Percentiles rank a stretch among this genome's conserved stretches.
These are phyloP conservation scores for Diuraphis noxia DNA, from an alignment of 1,140 invertebrate species.

Conservation along the genomic window DNA sequence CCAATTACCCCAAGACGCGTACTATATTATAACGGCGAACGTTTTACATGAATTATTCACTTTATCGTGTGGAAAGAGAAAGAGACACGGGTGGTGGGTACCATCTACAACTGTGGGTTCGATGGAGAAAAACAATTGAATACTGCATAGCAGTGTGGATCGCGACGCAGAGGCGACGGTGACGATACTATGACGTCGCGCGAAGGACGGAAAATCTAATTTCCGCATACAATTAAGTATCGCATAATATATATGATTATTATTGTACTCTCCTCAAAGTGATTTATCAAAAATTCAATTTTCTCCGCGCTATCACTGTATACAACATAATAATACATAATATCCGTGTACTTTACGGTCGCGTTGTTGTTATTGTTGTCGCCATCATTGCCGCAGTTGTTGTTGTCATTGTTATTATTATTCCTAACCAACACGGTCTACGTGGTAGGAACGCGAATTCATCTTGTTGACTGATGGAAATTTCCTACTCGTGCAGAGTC, in stretches of 20 bases:
- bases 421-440: background rate
- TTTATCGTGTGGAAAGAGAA: background rate
- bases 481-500: background rate
- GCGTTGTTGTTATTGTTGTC: background rate
- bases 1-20: background rate
- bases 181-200: background rate
- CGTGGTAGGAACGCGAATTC: background rate
- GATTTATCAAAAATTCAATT: constrained; percentile 45
- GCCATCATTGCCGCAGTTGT: background rate
- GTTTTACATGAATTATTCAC: background rate
- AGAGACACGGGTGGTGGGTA: background rate
- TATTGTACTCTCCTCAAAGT: background rate
- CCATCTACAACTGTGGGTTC: background rate
- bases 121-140: background rate
- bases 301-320: background rate
- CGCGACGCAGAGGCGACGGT: background rate
- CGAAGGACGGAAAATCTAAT: background rate
- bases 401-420: background rate
- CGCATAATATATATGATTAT: background rate
- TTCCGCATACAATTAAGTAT: constrained; percentile 35
- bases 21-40: background rate
- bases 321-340: background rate
- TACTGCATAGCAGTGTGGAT: background rate
- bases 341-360: background rate
- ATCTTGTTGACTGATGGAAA: constrained; percentile 39